Conservation (phyloP, 2,888 invertebrate species). For the Acronicta aceris region DNA sequence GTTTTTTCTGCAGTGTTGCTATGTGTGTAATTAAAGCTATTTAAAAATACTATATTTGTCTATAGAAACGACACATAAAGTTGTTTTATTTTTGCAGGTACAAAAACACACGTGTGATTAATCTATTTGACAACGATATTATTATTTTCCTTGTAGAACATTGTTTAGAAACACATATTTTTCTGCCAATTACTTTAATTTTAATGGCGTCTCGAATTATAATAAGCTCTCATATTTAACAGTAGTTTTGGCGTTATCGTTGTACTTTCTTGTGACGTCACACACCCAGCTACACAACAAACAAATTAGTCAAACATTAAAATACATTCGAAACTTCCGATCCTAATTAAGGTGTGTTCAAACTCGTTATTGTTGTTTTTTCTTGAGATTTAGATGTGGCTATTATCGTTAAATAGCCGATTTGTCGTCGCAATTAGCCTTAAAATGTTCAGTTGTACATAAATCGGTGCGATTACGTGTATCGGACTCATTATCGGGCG, state of each 20-base stretch:
- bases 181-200: constrained; percentile 62
- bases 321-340: constrained; percentile 79
- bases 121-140: not conserved
- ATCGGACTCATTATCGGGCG: constrained; percentile 61
- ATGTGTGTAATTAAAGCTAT: constrained; percentile 30
- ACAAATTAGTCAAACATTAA: constrained; percentile 84
- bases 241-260: constrained; percentile 52
- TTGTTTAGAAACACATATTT: constrained; percentile 45
- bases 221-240: constrained; percentile 51
- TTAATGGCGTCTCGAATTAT: constrained; percentile 55
- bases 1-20: constrained; percentile 53
- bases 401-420: constrained; percentile 79
- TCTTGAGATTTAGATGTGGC: constrained; percentile 76
- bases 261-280: constrained; percentile 54
- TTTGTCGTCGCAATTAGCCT: constrained; percentile 80
- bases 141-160: constrained; percentile 7
- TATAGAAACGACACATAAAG: constrained; percentile 9
- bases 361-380: constrained; percentile 66
- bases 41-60: constrained; percentile 36
- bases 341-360: constrained; percentile 80
- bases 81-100: too few relatives aligned
- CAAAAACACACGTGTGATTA: not conserved
- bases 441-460: constrained; percentile 74
- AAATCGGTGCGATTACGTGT: constrained; percentile 71
- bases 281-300: constrained; percentile 61